These are phyloP conservation scores for Leontopithecus rosalia DNA, from an alignment of 2,797 vertebrate genomes.

Conservation along the genomic window DNA sequence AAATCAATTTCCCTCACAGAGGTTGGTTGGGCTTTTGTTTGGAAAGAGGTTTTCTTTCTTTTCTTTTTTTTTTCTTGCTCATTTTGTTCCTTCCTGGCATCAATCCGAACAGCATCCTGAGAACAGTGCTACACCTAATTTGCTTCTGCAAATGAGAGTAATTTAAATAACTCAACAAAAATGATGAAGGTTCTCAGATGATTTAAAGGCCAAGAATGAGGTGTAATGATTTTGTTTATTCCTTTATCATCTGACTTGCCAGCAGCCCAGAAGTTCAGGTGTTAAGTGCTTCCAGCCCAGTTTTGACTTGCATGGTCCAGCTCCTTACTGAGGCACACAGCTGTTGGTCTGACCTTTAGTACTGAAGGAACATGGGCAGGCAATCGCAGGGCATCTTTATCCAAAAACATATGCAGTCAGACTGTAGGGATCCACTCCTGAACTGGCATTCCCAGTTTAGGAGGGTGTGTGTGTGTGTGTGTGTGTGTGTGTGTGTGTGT, in stretches of 20 bases:
- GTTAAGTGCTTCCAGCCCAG: not conserved
- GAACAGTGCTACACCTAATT: constrained; percentile 83
- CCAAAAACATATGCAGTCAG: not conserved
- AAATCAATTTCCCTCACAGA: constrained; percentile 79
- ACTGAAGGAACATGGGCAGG: not conserved
- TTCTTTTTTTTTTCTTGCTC: constrained; percentile 41
- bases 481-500: no score
- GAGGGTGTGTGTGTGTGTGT: not conserved
- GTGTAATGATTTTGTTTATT: constrained; percentile 74
- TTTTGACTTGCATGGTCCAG: not conserved
- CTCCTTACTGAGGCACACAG: not conserved
- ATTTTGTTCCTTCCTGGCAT: constrained; percentile 74
- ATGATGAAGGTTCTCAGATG: constrained; percentile 76
- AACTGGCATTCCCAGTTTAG: not conserved
- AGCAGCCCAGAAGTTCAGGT: not conserved
- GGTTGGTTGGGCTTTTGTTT: constrained; percentile 57
- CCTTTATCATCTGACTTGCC: constrained; percentile 21
- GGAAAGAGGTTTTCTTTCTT: constrained; percentile 38
- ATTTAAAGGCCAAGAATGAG: constrained; percentile 72
- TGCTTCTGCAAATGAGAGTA: constrained; percentile 83
- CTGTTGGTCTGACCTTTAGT: not conserved
- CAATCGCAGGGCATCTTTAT: not conserved
- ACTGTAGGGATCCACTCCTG: not conserved
- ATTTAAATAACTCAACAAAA: constrained; percentile 83
- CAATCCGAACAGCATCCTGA: constrained; percentile 65